phyloP scores from a whole-genome alignment of 2,797 vertebrate species.

The Catostomus latipinnis region DNA sequence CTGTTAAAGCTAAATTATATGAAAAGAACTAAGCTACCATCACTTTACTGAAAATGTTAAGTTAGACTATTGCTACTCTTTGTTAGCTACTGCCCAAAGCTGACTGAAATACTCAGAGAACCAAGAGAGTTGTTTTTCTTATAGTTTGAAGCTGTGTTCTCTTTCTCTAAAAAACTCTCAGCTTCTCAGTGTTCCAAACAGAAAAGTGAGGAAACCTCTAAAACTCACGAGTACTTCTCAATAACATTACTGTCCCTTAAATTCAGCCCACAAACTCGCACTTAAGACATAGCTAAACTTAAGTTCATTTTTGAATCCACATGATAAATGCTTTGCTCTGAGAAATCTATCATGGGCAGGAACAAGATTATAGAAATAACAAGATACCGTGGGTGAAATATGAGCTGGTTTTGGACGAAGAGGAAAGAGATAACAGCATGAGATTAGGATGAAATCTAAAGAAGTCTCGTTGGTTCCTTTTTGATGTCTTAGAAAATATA shows the following conservation, averaged over 20 bases:
- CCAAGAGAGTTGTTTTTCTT: conserved; percentile 14
- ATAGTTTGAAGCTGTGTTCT: conserved; percentile 19
- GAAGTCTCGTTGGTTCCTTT: conserved; percentile 64
- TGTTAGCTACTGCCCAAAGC: too few relatives aligned
- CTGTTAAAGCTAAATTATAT: too few relatives aligned
- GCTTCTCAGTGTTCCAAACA: conserved; percentile 12
- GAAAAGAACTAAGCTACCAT: too few relatives aligned
- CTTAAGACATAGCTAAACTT: conserved; percentile 51
- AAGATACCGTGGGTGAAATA: conserved; percentile 64
- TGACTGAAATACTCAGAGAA: too few relatives aligned
- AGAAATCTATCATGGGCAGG: conserved; percentile 59
- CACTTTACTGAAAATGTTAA: too few relatives aligned
- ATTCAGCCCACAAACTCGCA: conserved; percentile 45
- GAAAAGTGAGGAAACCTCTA: conserved; percentile 27
- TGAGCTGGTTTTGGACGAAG: conserved; percentile 55
- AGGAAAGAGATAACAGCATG: conserved; percentile 57
- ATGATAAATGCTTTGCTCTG: conserved; percentile 53
- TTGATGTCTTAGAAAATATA: conserved; percentile 62
- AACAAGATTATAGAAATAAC: conserved; percentile 64
- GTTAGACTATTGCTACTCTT: too few relatives aligned
- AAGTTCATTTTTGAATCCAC: conserved; percentile 50
- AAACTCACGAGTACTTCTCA: conserved; percentile 49
- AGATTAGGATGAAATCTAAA: conserved; percentile 62
- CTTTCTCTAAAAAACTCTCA: conserved; percentile 21
- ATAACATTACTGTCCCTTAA: conserved; percentile 45